These are phyloP conservation scores for Melanotaenia parkinsoni DNA, from an alignment of 2,797 vertebrate species.

Conservation along the genomic window DNA sequence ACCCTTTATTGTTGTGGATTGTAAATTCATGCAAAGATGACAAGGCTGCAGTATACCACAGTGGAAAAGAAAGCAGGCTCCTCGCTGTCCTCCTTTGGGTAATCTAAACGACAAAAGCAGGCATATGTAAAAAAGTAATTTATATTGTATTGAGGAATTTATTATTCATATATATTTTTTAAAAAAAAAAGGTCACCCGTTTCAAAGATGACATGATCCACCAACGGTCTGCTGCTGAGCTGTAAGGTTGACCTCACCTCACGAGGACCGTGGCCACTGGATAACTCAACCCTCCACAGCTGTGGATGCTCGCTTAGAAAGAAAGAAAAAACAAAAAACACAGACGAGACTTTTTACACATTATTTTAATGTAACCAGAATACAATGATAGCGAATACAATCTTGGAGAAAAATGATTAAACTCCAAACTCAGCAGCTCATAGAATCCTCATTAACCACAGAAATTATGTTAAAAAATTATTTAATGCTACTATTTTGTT, in stretches of 20 bases:
- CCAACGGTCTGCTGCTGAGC: slow-evolving; percentile 84
- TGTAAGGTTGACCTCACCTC: slow-evolving; percentile 89
- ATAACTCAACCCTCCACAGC: slow-evolving; percentile 90
- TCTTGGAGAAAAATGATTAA: background rate
- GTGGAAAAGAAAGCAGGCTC: slow-evolving; percentile 85
- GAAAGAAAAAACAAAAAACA: slow-evolving; percentile 3
- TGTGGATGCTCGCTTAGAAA: slow-evolving; percentile 85
- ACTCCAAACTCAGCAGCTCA: background rate
- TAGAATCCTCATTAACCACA: background rate
- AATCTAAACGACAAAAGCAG: slow-evolving; percentile 71
- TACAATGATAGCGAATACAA: background rate
- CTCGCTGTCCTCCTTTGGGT: slow-evolving; percentile 81
- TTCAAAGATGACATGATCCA: slow-evolving; percentile 84
- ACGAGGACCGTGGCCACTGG: slow-evolving; percentile 85
- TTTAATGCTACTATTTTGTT: background rate
- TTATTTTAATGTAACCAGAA: background rate
- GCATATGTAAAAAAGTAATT: background rate
- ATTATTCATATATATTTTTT: background rate
- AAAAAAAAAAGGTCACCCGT: slow-evolving; percentile 60
- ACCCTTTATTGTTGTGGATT: background rate
- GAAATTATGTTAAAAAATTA: background rate
- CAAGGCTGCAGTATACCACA: slow-evolving; percentile 85
- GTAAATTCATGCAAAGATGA: slow-evolving; percentile 84
- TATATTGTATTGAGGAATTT: background rate
- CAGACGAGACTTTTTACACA: background rate